Base-by-base conservation (phyloP, 23 tunicate species). In the Diplosoma virens region DNA sequence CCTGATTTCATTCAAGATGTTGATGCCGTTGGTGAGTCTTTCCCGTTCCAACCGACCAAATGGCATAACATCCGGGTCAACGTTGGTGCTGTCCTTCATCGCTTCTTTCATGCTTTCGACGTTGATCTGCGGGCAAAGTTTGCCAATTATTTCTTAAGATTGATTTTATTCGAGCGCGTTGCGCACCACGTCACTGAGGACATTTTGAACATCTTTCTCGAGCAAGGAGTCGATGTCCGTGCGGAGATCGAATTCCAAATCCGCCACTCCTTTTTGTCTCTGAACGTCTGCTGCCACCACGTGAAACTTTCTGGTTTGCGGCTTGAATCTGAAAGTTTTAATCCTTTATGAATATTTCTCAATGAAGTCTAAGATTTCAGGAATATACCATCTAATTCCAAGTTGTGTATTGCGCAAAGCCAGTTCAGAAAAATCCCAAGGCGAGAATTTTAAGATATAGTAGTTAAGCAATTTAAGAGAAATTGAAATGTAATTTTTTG, bases 51-150 rank as follows among this genome's bases (percentile, higher is more conserved):
- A 55, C 6, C 99, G 46, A 30, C 99, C 99, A 67, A 94, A 94
- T 0, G 99, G 99, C 87, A 94, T 85, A 25, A 88, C 93, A 33
- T 88, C 94, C 7, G 95, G 87, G 58, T 94, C 99, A 32, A 94
- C 84, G 58, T 82, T 82, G 1, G 98, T 93, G 83, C 90, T 87
- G 16, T 88, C 89, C 71, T 88, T 83, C 90, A 87, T 77, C 21
- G 89, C 95, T 73, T 83, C 86, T 35, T 94, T 94, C 90, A 94
- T 84, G 77, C 87, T 77, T 26, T 87, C 87, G 24, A 94, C 87
- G 69, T 81, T 94, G 36, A 88, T 94, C 97, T 92, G 80, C 20
- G 52, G 34, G 21, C 3, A 60, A 65, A 16, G 11, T 41, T 9
- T 9, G 14, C 7, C 52, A 67, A 67, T 7, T 26, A 55, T n/a